Evolutionary conservation across 2,888 invertebrate species (phyloP).

Genomic region (Resseliella maxima): DNA sequence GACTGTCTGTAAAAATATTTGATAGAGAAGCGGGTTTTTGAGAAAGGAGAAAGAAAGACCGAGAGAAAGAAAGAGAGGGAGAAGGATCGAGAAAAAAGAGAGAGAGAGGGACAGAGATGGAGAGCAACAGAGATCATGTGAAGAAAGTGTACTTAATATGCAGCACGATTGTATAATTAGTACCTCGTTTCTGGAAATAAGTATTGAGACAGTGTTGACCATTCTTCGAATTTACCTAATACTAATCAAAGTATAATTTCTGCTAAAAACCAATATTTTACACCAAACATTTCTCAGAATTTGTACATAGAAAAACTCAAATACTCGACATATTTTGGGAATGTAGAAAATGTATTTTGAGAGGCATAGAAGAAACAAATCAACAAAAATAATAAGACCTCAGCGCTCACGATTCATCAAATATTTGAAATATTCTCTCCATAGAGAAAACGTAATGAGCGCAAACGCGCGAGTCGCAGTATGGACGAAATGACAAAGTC

Average conservation of each 20-base stretch:
- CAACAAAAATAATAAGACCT: neutral
- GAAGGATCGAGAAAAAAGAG: too few relatives aligned
- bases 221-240: constrained; percentile 1
- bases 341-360: neutral
- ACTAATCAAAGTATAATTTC: neutral
- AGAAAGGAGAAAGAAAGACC: too few relatives aligned
- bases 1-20: neutral
- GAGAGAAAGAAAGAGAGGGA: neutral
- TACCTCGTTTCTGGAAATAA: constrained; percentile 10
- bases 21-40: too few relatives aligned
- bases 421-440: constrained; percentile 21
- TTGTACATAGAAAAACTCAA: neutral
- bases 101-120: neutral
- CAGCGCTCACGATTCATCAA: neutral
- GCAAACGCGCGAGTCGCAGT: too few relatives aligned
- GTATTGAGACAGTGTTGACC: neutral
- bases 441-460: neutral
- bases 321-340: constrained; percentile 15
- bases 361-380: too few relatives aligned
- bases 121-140: too few relatives aligned
- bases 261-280: constrained; percentile 7
- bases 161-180: constrained; percentile 35
- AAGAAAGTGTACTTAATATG: neutral
- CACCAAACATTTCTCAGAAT: neutral
- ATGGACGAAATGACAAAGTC: neutral